phyloP scores from a whole-genome alignment of 2,113 vertebrate genomes.

The Anser brachyrhynchus region DNA sequence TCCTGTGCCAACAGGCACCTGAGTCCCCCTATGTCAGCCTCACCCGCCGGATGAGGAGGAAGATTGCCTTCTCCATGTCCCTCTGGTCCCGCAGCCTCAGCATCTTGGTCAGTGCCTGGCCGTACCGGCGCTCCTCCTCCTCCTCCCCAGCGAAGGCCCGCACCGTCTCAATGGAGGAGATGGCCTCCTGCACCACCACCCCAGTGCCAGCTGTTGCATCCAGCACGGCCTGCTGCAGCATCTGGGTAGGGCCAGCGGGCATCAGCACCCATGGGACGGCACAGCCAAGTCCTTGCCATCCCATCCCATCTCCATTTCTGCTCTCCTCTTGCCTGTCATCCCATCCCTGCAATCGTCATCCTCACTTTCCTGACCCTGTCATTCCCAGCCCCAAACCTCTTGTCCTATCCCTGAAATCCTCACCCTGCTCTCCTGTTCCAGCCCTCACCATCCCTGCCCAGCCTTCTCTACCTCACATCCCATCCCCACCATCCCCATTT shows the following conservation, averaged over 20 bases:
- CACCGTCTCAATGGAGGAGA: conserved; percentile 78
- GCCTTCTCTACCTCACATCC: too few relatives aligned
- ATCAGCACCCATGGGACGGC: neutral
- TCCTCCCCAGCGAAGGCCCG: conserved; percentile 81
- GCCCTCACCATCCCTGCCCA: too few relatives aligned
- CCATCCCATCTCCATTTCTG: too few relatives aligned
- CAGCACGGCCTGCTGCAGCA: conserved; percentile 74
- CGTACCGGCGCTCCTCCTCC: conserved; percentile 74
- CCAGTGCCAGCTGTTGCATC: conserved; percentile 77
- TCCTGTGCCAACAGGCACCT: neutral
- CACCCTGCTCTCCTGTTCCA: too few relatives aligned
- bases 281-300: neutral
- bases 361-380: too few relatives aligned
- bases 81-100: conserved; percentile 62
- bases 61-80: conserved; percentile 60
- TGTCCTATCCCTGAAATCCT: too few relatives aligned
- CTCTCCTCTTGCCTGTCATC: neutral
- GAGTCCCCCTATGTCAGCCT: neutral
- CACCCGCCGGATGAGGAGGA: conserved; percentile 76
- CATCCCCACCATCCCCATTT: too few relatives aligned
- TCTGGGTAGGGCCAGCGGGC: neutral
- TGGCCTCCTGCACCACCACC: conserved; percentile 73
- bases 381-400: too few relatives aligned
- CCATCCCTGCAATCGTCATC: too few relatives aligned
- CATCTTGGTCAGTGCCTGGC: conserved; percentile 70